Conservation (phyloP, 2,888 invertebrate species). For the Therioaphis trifolii region DNA sequence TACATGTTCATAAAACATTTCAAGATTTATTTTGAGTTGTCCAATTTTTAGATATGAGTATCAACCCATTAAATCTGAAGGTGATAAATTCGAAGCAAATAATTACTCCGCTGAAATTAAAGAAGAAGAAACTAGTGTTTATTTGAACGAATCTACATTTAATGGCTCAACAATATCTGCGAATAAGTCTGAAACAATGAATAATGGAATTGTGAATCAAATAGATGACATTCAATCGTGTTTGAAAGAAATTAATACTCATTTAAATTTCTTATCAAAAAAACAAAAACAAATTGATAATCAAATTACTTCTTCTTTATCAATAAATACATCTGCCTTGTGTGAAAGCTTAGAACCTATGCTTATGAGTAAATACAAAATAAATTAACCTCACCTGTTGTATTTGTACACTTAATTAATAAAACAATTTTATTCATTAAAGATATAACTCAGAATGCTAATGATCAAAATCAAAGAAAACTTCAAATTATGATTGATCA, state of each 20-base stretch:
- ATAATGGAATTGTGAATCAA: background rate
- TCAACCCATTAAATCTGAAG: background rate
- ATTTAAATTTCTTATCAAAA: conserved; percentile 22
- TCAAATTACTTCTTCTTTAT: background rate
- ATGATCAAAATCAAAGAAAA: conserved; percentile 9
- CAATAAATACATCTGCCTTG: background rate
- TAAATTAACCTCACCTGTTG: too few species aligned
- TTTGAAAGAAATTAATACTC: conserved; percentile 1
- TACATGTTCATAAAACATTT: background rate
- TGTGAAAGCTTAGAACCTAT: conserved; percentile 13
- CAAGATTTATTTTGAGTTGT: background rate
- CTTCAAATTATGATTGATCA: conserved; percentile 23
- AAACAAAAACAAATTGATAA: conserved; percentile 37
- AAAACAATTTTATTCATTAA: background rate
- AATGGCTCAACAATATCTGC: background rate
- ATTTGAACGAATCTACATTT: background rate
- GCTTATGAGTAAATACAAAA: background rate
- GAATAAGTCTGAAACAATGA: background rate
- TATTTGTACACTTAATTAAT: background rate
- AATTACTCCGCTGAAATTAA: conserved; percentile 4
- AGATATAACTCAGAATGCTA: conserved; percentile 6
- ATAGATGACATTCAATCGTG: background rate
- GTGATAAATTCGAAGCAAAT: background rate
- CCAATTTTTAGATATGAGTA: background rate
- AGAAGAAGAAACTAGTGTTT: conserved; percentile 28